phyloP scores from a whole-genome alignment of 2,888 invertebrate species.

The Hydrotaea cyrtoneurina region DNA sequence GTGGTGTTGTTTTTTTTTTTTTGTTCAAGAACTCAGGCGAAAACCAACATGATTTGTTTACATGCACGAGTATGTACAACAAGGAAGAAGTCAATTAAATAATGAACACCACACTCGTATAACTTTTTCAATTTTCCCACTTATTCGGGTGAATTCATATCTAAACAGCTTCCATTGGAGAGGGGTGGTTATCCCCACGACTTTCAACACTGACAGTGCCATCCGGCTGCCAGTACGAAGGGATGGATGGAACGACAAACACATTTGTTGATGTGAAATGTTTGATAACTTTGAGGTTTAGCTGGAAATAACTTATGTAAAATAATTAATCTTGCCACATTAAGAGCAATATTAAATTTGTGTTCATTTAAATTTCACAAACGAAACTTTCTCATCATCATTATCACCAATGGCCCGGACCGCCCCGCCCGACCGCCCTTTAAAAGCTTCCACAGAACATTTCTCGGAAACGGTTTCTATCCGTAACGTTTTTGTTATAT shows the following conservation, averaged over 20 bases:
- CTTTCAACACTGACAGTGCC: too few relatives aligned
- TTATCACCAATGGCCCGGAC: constrained; percentile 1
- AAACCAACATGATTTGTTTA: background rate
- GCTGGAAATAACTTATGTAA: constrained; percentile 28
- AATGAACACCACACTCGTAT: constrained; percentile 35
- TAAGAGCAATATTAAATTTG: constrained; percentile 34
- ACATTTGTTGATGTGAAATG: constrained; percentile 27
- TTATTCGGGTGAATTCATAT: background rate
- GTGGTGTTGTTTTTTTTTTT: background rate
- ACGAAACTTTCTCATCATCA: constrained; percentile 49
- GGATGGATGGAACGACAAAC: background rate
- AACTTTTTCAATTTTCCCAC: constrained; percentile 32
- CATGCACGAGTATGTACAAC: background rate
- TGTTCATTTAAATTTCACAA: constrained; percentile 27
- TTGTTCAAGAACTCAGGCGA: too few relatives aligned
- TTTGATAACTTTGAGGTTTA: constrained; percentile 30
- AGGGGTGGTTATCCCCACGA: too few relatives aligned
- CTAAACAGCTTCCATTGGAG: background rate
- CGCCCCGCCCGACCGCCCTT: too few relatives aligned
- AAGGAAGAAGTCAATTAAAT: constrained; percentile 36
- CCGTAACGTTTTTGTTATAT: background rate
- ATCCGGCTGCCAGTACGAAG: too few relatives aligned
- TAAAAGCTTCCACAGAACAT: background rate
- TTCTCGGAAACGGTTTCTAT: too few relatives aligned
- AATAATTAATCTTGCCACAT: constrained; percentile 45